phyloP scores from a whole-genome alignment of 2,888 invertebrate genomes.

The Dasypogon diadema region DNA sequence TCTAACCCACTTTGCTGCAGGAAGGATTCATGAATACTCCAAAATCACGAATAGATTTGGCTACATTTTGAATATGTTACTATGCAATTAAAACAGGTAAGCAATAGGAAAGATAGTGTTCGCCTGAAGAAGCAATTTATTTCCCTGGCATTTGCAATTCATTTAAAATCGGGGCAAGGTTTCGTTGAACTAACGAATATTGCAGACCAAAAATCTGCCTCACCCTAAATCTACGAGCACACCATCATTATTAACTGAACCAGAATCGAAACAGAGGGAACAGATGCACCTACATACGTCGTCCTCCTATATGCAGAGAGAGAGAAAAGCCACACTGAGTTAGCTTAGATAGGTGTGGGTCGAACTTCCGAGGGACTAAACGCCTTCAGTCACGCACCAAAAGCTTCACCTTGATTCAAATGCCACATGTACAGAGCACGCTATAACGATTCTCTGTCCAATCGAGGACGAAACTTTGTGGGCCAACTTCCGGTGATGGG shows the following conservation, averaged over 20 bases:
- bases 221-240: slow-evolving; percentile 22
- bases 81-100: slow-evolving; percentile 24
- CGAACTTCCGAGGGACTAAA: slow-evolving; percentile 39
- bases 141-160: slow-evolving; percentile 25
- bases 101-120: slow-evolving; percentile 14
- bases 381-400: slow-evolving; percentile 48
- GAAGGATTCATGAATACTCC: too few relatives aligned
- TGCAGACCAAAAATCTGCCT: not conserved
- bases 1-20: too few relatives aligned
- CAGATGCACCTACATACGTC: not conserved
- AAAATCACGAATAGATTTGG: too few relatives aligned
- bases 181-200: not conserved
- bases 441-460: not conserved
- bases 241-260: slow-evolving; percentile 24
- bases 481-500: slow-evolving; percentile 20
- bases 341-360: not conserved
- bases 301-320: not conserved
- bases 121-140: slow-evolving; percentile 30
- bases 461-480: slow-evolving; percentile 5
- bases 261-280: not conserved
- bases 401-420: slow-evolving; percentile 8
- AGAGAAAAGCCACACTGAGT: not conserved
- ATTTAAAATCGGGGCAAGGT: slow-evolving; percentile 29
- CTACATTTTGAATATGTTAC: too few relatives aligned
- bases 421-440: not conserved